Conservation (phyloP, 2,888 invertebrate genomes). For the Cantharis rustica region DNA sequence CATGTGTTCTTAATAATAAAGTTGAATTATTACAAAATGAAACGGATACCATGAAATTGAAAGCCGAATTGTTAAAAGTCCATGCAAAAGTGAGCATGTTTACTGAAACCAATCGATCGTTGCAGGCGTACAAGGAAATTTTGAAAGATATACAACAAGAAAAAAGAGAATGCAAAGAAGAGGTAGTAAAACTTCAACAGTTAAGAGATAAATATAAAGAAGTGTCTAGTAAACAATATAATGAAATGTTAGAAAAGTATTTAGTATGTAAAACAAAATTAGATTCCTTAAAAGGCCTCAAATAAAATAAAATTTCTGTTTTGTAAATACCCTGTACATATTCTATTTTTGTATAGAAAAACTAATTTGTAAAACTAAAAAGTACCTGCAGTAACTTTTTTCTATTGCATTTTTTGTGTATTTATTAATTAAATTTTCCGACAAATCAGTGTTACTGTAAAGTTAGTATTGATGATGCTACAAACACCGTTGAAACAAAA, state of each 20-base stretch:
- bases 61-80: conserved; percentile 44
- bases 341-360: neutral
- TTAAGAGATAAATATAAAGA: conserved; percentile 53
- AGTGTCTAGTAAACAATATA: conserved; percentile 54
- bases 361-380: neutral
- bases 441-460: too few species aligned
- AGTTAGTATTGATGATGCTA: too few species aligned
- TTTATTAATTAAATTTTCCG: too few species aligned
- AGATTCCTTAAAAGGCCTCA: neutral
- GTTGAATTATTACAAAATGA: neutral
- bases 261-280: conserved; percentile 12
- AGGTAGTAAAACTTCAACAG: conserved; percentile 50
- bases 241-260: conserved; percentile 54
- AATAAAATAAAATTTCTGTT: too few species aligned
- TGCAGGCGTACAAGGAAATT: conserved; percentile 53
- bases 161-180: conserved; percentile 46
- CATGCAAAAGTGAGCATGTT: conserved; percentile 51
- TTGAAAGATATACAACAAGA: conserved; percentile 51
- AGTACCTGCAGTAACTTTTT: neutral
- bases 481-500: too few species aligned
- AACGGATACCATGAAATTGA: conserved; percentile 36
- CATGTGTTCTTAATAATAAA: neutral
- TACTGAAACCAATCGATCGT: conserved; percentile 52
- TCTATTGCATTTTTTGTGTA: neutral
- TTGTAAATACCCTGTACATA: neutral